phyloP scores from a whole-genome alignment of 2,797 vertebrate species.

The Leptodactylus fallax region DNA sequence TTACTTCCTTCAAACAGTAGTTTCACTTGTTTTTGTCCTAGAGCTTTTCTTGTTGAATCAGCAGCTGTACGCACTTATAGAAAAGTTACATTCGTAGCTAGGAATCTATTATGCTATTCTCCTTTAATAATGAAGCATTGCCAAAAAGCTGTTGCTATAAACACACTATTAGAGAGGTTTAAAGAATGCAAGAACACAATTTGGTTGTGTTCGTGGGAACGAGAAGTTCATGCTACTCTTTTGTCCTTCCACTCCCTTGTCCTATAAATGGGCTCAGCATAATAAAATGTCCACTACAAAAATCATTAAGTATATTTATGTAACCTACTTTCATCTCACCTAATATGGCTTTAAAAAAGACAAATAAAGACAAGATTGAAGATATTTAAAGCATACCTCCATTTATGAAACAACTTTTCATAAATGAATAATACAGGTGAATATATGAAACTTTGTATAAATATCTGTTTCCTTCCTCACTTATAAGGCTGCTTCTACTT shows the following conservation, averaged over 20 bases:
- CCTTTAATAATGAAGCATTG: constrained; percentile 54
- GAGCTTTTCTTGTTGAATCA: constrained; percentile 59
- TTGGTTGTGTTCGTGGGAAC: background rate
- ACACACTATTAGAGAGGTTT: constrained; percentile 21
- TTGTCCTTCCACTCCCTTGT: background rate
- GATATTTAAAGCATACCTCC: too few species aligned
- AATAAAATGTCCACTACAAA: background rate
- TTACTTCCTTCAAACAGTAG: constrained; percentile 54
- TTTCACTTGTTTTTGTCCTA: constrained; percentile 53
- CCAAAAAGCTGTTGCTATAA: constrained; percentile 49
- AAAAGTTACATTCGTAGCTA: constrained; percentile 35
- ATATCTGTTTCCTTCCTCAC: too few species aligned
- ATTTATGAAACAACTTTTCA: too few species aligned
- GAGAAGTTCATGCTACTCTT: background rate
- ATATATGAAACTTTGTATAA: too few species aligned
- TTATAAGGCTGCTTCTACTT: too few species aligned
- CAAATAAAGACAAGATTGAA: background rate
- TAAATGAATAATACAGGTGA: too few species aligned
- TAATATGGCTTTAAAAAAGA: background rate
- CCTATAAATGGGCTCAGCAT: background rate
- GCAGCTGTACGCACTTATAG: constrained; percentile 51
- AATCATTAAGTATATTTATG: background rate
- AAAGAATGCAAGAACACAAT: background rate
- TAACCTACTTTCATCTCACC: background rate
- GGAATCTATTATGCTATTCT: constrained; percentile 41